Evolutionary conservation across 1,140 invertebrate species (phyloP), one percentile per base, ranked within the genome.

Genomic region (Nephila pilipes): DNA sequence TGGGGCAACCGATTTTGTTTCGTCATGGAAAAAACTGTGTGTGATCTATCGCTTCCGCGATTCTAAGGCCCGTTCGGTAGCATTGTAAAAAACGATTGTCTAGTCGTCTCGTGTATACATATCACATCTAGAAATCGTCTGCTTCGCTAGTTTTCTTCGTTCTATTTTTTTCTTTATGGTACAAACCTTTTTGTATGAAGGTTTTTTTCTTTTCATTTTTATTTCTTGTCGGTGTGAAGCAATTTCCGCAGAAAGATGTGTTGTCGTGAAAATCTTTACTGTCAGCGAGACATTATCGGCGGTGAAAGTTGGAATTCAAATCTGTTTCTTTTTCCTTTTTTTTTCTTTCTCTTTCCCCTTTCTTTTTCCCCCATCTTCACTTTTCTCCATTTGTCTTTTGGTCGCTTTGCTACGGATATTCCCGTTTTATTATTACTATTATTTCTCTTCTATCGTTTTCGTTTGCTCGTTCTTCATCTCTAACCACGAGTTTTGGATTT

Each of bases 181-280:
- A 80, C 46, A 90, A 80, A 90, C 88, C 54, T 90, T 58, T 80
- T 14, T 90, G 83, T 46, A 10, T 36, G 57, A 87, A n/a, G 4
- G 18, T 54, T 75, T 36, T 18, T 36, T 75, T 36, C 14, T 58
- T 54, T 10, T 4, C 46, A n/a, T 69, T 69, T 88, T 69, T 69
- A n/a, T 88, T 65, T 38, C 63, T 58, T 80, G 88, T 79, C 88
- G 65, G 36, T 75, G 87, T 55, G 87, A 20, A 90, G 29, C 88
- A 90, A 90, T 90, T 90, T 90, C 88, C 88, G 65, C 65, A 55
- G 22, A 58, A 29, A 38, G 87, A 90, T 90, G 63, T 80, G 88
- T 90, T 90, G 88, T 90, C 88, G 75, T 22, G 29, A 69, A 90
- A 90, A 90, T 90, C 88, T 90, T 90, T 90, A 90, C 88, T 80